Percentiles rank a stretch among this genome's conserved stretches.
Evolutionary conservation across 2,797 vertebrate species (phyloP).

Genomic region (Xenops minutus): DNA sequence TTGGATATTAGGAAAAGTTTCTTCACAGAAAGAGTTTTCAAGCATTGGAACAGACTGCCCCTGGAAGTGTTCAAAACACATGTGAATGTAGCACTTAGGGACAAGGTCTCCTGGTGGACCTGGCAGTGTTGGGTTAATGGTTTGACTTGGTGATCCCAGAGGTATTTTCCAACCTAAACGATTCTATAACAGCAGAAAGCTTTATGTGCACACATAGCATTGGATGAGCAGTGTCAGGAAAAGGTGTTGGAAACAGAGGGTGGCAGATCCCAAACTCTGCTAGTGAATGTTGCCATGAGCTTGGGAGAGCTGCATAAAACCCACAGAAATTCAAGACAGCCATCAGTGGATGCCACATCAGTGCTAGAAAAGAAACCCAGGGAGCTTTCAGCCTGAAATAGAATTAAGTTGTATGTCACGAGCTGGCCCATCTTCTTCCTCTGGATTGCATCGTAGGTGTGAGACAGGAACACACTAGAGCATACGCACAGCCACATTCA

Average conservation of each 20-base stretch:
- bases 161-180: not conserved
- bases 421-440: not conserved
- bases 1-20: not conserved
- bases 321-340: not conserved
- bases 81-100: not conserved
- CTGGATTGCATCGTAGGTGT: not conserved
- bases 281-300: not conserved
- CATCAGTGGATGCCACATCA: not conserved
- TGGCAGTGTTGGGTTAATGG: not conserved
- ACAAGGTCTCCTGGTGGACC: not conserved
- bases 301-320: not conserved
- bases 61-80: not conserved
- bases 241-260: not conserved
- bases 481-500: not conserved
- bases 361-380: not conserved
- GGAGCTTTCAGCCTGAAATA: not conserved
- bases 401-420: not conserved
- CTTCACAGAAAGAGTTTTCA: not conserved
- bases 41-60: not conserved
- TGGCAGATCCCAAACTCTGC: not conserved
- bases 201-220: accelerated
- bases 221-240: not conserved
- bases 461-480: not conserved
- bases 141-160: not conserved
- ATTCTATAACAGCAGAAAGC: not conserved